phyloP scores from a whole-genome alignment of 2,113 vertebrate genomes.

The Dolichotis patagonum region DNA sequence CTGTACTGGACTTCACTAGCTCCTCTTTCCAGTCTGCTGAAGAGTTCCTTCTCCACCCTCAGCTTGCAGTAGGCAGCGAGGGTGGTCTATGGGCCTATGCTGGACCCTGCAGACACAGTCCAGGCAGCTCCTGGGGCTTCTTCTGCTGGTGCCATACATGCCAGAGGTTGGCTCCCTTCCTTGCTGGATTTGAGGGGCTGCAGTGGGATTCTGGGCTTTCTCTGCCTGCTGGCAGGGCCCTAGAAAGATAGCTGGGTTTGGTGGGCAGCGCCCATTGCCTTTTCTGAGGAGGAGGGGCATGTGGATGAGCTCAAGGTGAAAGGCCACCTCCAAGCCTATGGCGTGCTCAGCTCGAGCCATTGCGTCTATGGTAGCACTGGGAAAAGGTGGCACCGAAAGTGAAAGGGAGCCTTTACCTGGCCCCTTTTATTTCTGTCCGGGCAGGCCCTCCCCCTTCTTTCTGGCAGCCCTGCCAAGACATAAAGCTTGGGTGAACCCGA shows the following conservation, averaged over 20 bases:
- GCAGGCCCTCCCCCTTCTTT: not conserved
- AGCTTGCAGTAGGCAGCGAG: not conserved
- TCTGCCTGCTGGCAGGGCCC: not conserved
- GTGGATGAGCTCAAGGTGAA: not conserved
- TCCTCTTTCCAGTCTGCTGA: not conserved
- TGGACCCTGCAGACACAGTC: not conserved
- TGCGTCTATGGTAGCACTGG: not conserved
- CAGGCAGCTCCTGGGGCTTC: not conserved
- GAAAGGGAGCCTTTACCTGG: not conserved
- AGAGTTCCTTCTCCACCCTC: not conserved
- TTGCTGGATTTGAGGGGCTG: not conserved
- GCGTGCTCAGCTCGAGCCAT: not conserved
- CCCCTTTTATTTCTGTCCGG: not conserved
- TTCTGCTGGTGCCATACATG: rapidly evolving
- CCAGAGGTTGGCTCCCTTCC: not conserved
- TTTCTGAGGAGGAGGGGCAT: not conserved
- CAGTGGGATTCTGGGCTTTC: not conserved
- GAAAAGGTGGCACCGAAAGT: not conserved
- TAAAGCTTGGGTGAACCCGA: not conserved
- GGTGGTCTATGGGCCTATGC: not conserved
- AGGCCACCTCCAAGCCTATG: not conserved
- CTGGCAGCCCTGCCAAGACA: not conserved
- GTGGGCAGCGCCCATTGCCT: not conserved
- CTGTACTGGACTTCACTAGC: not conserved
- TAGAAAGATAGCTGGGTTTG: not conserved